Conservation (phyloP, 2,888 invertebrate species). For the Melieria omissa region DNA sequence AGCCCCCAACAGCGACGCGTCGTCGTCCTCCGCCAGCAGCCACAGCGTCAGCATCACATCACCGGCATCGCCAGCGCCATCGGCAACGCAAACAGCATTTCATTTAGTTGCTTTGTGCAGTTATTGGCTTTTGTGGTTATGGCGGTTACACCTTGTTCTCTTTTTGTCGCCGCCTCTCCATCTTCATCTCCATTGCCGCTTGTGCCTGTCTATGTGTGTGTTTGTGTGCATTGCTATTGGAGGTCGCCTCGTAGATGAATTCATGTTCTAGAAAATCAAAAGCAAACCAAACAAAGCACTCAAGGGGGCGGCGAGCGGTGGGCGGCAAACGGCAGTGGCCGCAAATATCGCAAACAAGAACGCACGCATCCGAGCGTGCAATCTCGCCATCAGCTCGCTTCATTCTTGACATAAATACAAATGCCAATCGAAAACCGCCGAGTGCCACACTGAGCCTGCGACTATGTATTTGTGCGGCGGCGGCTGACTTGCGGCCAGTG, state of each 20-base stretch:
- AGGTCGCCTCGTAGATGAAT: slow-evolving; percentile 11
- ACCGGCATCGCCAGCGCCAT: slow-evolving; percentile 17
- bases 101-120: slow-evolving; percentile 8
- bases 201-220: not conserved
- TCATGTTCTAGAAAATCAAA: slow-evolving; percentile 28
- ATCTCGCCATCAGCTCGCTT: slow-evolving; percentile 26
- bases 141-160: slow-evolving; percentile 31
- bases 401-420: slow-evolving; percentile 40
- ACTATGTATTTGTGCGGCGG: too few species aligned
- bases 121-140: slow-evolving; percentile 30
- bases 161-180: slow-evolving; percentile 10
- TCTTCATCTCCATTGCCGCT: not conserved
- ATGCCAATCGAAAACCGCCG: slow-evolving; percentile 24
- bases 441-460: too few species aligned
- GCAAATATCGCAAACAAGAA: slow-evolving; percentile 25
- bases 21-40: not conserved
- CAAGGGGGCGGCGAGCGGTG: too few species aligned
- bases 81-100: slow-evolving; percentile 13
- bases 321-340: slow-evolving; percentile 4
- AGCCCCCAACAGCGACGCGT: not conserved
- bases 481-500: too few species aligned
- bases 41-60: not conserved
- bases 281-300: not conserved
- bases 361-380: slow-evolving; percentile 35
- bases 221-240: slow-evolving; percentile 15